phyloP scores from a whole-genome alignment of 2,113 vertebrate genomes.

The Paracanthobrama guichenoti region DNA sequence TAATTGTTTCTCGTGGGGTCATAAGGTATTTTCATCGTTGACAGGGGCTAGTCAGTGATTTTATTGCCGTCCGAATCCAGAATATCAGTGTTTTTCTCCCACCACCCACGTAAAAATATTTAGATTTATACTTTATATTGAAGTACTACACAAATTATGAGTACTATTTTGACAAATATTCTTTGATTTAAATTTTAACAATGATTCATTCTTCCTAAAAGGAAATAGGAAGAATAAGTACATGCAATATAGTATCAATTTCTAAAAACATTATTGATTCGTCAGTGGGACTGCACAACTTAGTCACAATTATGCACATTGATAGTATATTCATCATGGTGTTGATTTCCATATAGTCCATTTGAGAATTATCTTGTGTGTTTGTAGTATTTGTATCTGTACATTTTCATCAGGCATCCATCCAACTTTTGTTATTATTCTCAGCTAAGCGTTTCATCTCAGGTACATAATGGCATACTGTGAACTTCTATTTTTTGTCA shows the following conservation, averaged over 20 bases:
- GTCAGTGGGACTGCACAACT: background rate
- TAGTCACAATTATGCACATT: background rate
- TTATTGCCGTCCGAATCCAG: too few relatives aligned
- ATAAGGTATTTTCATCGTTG: too few relatives aligned
- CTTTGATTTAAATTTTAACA: background rate
- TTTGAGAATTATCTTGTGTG: constrained; percentile 66
- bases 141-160: background rate
- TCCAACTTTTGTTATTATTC: constrained; percentile 74
- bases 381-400: constrained; percentile 57
- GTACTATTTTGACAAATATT: background rate
- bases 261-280: background rate
- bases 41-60: too few relatives aligned
- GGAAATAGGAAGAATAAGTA: background rate
- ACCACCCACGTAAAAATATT: background rate
- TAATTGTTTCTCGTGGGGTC: too few relatives aligned
- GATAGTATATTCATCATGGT: background rate
- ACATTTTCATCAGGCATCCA: constrained; percentile 72
- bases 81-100: too few relatives aligned
- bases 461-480: constrained; percentile 67
- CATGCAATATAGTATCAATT: background rate
- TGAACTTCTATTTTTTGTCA: constrained; percentile 57
- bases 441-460: constrained; percentile 76
- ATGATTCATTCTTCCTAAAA: background rate
- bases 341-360: constrained; percentile 41
- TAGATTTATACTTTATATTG: background rate